These are phyloP conservation scores for Myathropa florea DNA, from an alignment of 2,888 invertebrate species.

Conservation along the genomic window DNA sequence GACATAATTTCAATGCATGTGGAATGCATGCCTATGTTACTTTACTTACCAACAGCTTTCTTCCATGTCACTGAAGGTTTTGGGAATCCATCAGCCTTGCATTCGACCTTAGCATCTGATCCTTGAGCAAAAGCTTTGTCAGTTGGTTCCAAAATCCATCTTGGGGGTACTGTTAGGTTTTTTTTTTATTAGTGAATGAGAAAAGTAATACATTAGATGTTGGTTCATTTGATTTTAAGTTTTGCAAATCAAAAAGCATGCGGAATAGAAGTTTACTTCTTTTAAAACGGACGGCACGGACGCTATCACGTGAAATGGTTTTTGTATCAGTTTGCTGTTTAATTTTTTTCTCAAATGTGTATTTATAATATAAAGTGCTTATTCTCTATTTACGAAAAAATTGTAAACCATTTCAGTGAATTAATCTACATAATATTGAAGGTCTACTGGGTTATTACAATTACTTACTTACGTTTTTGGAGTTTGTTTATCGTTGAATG, in stretches of 20 bases:
- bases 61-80: conserved; percentile 97
- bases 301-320: conserved; percentile 73
- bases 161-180: conserved; percentile 92
- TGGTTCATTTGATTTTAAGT: background rate
- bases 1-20: background rate
- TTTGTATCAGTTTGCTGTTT: conserved; percentile 9
- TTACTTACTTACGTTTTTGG: background rate
- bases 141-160: conserved; percentile 97
- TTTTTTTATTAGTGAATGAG: conserved; percentile 20
- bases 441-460: background rate
- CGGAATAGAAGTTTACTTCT: conserved; percentile 70
- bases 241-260: conserved; percentile 73
- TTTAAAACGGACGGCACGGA: conserved; percentile 75
- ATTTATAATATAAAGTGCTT: background rate
- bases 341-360: background rate
- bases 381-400: conserved; percentile 12
- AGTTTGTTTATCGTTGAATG: background rate
- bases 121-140: conserved; percentile 97
- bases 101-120: conserved; percentile 95
- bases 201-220: conserved; percentile 54
- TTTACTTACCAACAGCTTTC: conserved; percentile 91
- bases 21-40: background rate
- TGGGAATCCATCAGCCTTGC: conserved; percentile 97
- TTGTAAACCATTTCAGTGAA: conserved; percentile 68
- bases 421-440: conserved; percentile 49